A percentile compares a stretch with the other conserved stretches of the same genome.
These are phyloP conservation scores for Solea solea DNA, from an alignment of 2,113 vertebrate genomes.

Conservation along the genomic window DNA sequence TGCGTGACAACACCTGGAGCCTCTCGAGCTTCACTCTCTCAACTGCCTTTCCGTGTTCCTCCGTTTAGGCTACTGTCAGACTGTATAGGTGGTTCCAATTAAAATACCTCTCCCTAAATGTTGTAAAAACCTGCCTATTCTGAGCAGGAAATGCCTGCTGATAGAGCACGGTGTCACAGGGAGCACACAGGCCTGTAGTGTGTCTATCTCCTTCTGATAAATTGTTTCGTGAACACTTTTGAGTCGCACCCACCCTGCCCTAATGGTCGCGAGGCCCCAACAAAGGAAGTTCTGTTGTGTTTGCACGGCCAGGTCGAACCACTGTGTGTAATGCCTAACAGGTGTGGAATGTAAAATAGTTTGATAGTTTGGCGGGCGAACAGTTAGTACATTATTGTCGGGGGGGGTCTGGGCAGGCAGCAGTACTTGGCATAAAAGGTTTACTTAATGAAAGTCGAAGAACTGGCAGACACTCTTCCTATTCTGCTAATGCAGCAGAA, in stretches of 20 bases:
- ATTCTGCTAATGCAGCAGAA: constrained; percentile 75
- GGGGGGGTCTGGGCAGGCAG: constrained; percentile 62
- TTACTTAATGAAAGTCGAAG: constrained; percentile 75
- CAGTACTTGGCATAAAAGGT: constrained; percentile 65
- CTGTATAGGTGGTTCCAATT: constrained; percentile 74
- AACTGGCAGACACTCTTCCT: constrained; percentile 64
- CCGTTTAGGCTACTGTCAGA: constrained; percentile 44
- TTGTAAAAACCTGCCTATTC: constrained; percentile 70
- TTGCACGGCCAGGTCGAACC: constrained; percentile 63
- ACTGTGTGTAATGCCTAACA: constrained; percentile 74
- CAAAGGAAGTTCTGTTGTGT: constrained; percentile 77
- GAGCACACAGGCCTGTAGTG: constrained; percentile 71
- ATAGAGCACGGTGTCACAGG: constrained; percentile 63
- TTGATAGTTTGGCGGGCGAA: constrained; percentile 75
- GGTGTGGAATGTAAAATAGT: constrained; percentile 81
- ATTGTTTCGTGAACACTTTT: constrained; percentile 67
- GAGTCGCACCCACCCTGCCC: constrained; percentile 57
- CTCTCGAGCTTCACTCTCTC: constrained; percentile 40
- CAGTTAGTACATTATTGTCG: constrained; percentile 75
- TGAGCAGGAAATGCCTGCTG: constrained; percentile 73
- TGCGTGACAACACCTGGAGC: constrained; percentile 39
- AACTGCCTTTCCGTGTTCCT: constrained; percentile 54
- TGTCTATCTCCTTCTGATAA: constrained; percentile 75
- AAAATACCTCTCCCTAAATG: constrained; percentile 77
- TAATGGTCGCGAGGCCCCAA: constrained; percentile 65